Conservation (phyloP, 2,888 invertebrate species). For the Troides aeacus region DNA sequence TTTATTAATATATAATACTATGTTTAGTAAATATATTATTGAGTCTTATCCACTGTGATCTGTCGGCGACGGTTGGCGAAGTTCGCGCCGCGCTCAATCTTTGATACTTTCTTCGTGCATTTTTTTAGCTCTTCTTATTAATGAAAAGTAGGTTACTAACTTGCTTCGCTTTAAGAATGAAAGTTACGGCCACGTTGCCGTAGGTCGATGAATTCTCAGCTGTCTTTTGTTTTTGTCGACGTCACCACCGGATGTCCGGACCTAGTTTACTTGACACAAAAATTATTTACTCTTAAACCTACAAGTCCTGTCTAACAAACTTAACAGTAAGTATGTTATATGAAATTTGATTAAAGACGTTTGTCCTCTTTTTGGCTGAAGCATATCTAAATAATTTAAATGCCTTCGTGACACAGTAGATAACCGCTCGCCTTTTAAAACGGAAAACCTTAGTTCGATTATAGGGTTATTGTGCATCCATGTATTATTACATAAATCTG, state of each 20-base stretch:
- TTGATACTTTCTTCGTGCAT: slow-evolving; percentile 80
- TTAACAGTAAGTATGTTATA: neutral
- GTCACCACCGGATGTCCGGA: slow-evolving; percentile 7
- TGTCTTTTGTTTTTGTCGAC: slow-evolving; percentile 73
- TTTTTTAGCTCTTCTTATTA: slow-evolving; percentile 80
- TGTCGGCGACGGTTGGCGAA: slow-evolving; percentile 59
- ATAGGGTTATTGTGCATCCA: no score
- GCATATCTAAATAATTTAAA: no score
- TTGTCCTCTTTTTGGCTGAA: no score
- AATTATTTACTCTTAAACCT: neutral
- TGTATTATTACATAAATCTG: no score
- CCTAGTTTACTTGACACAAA: slow-evolving; percentile 5
- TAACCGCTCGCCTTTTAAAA: no score
- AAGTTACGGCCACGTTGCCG: slow-evolving; percentile 77
- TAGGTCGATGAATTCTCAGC: slow-evolving; percentile 77
- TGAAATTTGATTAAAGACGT: neutral
- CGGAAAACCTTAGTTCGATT: no score
- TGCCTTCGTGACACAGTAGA: no score
- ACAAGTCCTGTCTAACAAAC: neutral
- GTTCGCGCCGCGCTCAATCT: slow-evolving; percentile 78
- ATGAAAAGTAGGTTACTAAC: slow-evolving; percentile 81
- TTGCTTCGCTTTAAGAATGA: slow-evolving; percentile 78
- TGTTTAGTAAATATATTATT: neutral
- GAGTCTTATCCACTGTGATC: slow-evolving; percentile 47
- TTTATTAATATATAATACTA: no score